Percentiles rank a stretch among this genome's conserved stretches.
phyloP scores from a whole-genome alignment of 2,797 vertebrate genomes.

The Glossophaga mutica region DNA sequence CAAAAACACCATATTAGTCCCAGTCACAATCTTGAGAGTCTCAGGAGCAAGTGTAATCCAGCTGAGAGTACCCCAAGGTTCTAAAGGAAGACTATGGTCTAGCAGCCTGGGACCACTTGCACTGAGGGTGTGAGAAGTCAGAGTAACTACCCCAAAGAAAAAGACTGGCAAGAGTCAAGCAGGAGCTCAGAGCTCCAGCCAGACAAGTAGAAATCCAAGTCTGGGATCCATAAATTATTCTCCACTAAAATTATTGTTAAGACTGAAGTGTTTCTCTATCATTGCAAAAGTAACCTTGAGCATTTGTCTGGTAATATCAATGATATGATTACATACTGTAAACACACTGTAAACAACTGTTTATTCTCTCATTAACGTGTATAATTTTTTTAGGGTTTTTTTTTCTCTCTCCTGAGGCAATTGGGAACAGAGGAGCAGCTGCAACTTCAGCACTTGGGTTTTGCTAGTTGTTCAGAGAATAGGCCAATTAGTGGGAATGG shows the following conservation, averaged over 20 bases:
- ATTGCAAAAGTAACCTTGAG: background rate
- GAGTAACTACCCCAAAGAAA: background rate
- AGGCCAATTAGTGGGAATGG: slow-evolving; percentile 49
- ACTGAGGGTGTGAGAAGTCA: background rate
- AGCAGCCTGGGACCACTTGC: background rate
- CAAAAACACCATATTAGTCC: background rate
- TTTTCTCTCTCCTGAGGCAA: background rate
- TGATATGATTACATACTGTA: background rate
- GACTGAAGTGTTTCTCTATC: background rate
- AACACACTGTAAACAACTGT: background rate
- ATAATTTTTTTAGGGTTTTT: background rate
- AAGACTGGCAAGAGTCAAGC: background rate
- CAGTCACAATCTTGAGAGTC: background rate
- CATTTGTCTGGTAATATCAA: background rate
- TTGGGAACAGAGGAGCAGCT: slow-evolving; percentile 13
- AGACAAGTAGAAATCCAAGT: background rate
- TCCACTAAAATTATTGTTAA: background rate
- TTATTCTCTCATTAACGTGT: background rate
- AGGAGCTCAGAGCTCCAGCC: background rate
- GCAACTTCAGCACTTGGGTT: background rate
- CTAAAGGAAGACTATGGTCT: background rate
- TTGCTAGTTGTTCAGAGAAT: slow-evolving; percentile 46
- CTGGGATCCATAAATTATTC: background rate
- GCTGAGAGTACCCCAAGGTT: background rate
- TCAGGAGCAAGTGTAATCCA: background rate